phyloP scores from a whole-genome alignment of 2,888 invertebrate species.

The Camponotus fellah region DNA sequence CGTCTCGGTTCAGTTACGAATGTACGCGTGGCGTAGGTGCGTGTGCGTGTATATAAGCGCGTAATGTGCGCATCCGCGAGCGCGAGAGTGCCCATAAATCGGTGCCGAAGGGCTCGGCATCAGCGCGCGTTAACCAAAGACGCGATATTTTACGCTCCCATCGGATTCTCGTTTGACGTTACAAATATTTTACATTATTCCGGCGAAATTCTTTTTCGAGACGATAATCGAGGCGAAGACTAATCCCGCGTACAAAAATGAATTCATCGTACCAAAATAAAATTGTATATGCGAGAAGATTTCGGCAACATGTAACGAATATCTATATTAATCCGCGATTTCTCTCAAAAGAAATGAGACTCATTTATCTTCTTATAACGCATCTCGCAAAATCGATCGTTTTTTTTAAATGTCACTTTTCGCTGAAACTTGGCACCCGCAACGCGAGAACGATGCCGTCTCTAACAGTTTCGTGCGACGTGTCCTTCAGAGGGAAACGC shows the following conservation, averaged over 20 bases:
- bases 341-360: background rate
- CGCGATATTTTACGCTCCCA: constrained; percentile 44
- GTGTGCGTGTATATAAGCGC: constrained; percentile 58
- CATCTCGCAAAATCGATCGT: background rate
- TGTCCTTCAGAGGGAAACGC: constrained; percentile 64
- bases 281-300: constrained; percentile 18
- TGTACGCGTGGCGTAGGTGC: constrained; percentile 40
- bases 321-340: constrained; percentile 43
- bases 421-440: background rate
- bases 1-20: constrained; percentile 49
- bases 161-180: constrained; percentile 22
- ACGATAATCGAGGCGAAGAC: constrained; percentile 34
- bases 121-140: constrained; percentile 39
- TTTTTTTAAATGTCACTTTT: background rate
- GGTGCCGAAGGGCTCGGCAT: constrained; percentile 62
- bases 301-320: constrained; percentile 14
- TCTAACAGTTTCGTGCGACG: constrained; percentile 17
- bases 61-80: constrained; percentile 65
- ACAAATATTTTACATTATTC: constrained; percentile 53
- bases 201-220: constrained; percentile 40
- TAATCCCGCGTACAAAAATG: constrained; percentile 44
- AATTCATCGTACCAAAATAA: constrained; percentile 50
- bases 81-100: constrained; percentile 71
- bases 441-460: background rate
- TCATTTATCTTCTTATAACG: background rate